Base-by-base conservation (phyloP, 1,140 invertebrate species). In the Meloidogyne exigua region DNA sequence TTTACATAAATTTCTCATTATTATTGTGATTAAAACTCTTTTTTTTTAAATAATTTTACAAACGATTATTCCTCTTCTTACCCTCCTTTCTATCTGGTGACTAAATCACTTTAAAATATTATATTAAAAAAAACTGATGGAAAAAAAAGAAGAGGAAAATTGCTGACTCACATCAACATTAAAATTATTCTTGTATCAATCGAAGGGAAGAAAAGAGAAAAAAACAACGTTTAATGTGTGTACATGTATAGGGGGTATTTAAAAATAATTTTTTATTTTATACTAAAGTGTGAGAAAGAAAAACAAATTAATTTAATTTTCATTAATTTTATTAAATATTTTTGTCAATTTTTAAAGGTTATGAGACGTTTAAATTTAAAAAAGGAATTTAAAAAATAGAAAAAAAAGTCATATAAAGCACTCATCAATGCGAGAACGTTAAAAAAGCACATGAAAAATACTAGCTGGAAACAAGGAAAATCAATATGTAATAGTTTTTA, bases 161-260 rank as follows among this genome's bases (percentile, higher is more conserved):
- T 32, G 66, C 15, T 28, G 26, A 67, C 36, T 67, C 26, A n/a
- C n/a, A n/a, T n/a, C n/a, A 67, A 25, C 36, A 67, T 67, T n/a
- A 21, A 67, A 67, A 32, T 32, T 67, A 21, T 25, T 4, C 49
- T 57, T 57, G 49, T n/a, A n/a, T n/a, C n/a, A 57, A 57, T 57
- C 18, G 9, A 57, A n/a, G 49, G 49, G 44, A 13, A 44, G 12
- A 44, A 15, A 67, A 67, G 25, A 67, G 23, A 11, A 66, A 21
- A 5, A 21, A 21, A 66, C 4, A 3, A 66, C 65, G 23, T 66
- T 18, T 15, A 4, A 23, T 11, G 65, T 1, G 26, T 25, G 11
- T 67, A 67, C 25, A 67, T 32, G 7, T 39, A 39, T n/a, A n/a
- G n/a, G n/a, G n/a, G n/a, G 9, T 10, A 4, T 39, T 9, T 39